A percentile compares a stretch with the other conserved stretches of the same genome.
phyloP scores from a whole-genome alignment of 2,888 invertebrate species.

The Ectemnius continuus region DNA sequence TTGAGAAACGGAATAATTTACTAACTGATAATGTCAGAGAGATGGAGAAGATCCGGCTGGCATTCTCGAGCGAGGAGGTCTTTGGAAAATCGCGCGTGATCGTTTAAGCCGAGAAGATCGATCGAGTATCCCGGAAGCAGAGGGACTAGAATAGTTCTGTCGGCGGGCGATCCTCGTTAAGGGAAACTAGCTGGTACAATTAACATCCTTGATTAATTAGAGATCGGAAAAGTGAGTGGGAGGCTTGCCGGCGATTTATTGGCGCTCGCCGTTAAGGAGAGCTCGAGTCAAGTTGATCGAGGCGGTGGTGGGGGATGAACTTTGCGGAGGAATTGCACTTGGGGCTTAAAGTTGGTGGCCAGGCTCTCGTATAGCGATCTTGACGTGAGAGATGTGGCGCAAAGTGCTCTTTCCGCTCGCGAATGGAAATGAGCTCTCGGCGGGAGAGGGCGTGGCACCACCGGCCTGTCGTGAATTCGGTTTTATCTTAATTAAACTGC shows the following conservation, averaged over 20 bases:
- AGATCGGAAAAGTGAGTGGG: slow-evolving; percentile 33
- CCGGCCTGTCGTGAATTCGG: slow-evolving; percentile 31
- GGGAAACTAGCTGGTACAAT: slow-evolving; percentile 32
- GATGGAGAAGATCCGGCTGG: no score
- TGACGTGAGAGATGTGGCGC: slow-evolving; percentile 29
- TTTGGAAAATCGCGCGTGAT: no score
- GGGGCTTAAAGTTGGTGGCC: slow-evolving; percentile 47
- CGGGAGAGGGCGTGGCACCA: neutral
- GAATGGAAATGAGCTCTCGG: slow-evolving; percentile 32
- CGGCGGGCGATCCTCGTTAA: no score
- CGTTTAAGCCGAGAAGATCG: no score
- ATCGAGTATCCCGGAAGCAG: no score
- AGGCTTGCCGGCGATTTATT: slow-evolving; percentile 58
- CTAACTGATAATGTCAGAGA: slow-evolving; percentile 3
- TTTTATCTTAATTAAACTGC: slow-evolving; percentile 58
- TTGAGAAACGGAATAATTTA: slow-evolving; percentile 11
- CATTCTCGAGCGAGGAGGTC: no score
- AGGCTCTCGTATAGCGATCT: slow-evolving; percentile 40
- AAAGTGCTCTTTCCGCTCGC: slow-evolving; percentile 50
- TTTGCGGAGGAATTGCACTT: slow-evolving; percentile 53
- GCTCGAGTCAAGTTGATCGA: slow-evolving; percentile 30
- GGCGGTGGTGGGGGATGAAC: slow-evolving; percentile 16
- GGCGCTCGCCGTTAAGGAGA: slow-evolving; percentile 37
- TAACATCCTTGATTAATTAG: slow-evolving; percentile 58
- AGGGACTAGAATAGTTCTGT: no score